Percentiles rank a stretch among this genome's conserved stretches.
Evolutionary conservation across 2,888 invertebrate genomes (phyloP).

Genomic region (Lysandra coridon): DNA sequence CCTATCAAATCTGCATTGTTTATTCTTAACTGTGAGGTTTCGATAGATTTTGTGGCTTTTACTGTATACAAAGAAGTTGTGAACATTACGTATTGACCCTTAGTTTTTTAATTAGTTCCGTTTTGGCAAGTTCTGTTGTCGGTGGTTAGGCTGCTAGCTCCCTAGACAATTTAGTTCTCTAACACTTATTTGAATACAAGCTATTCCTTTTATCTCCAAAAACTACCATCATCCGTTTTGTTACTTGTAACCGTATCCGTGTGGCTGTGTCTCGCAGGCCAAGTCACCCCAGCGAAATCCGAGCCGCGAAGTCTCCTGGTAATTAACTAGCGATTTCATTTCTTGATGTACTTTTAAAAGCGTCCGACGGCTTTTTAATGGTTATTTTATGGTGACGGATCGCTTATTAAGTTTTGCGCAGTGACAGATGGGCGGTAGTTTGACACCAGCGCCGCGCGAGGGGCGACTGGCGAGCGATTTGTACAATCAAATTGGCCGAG

Average conservation of each 20-base stretch:
- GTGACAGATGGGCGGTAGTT: slow-evolving; percentile 78
- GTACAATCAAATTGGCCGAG: slow-evolving; percentile 28
- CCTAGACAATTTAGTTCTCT: neutral
- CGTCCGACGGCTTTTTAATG: slow-evolving; percentile 79
- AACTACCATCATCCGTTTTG: neutral
- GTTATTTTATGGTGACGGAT: slow-evolving; percentile 80
- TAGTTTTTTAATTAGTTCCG: too few species aligned
- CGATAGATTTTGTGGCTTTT: too few species aligned
- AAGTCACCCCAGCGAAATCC: slow-evolving; percentile 60
- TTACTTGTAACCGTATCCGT: slow-evolving; percentile 4
- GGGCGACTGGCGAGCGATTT: slow-evolving; percentile 45
- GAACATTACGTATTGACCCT: too few species aligned
- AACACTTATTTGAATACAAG: neutral
- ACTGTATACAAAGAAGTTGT: too few species aligned
- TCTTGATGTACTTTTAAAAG: slow-evolving; percentile 80
- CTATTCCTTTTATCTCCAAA: neutral
- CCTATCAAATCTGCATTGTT: neutral
- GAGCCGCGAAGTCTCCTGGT: slow-evolving; percentile 76
- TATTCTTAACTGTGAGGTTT: neutral
- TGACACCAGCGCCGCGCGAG: slow-evolving; percentile 76
- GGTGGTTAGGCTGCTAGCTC: neutral
- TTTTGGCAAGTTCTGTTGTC: too few species aligned
- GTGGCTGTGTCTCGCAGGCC: slow-evolving; percentile 41
- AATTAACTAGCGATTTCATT: slow-evolving; percentile 79
- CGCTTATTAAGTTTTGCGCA: slow-evolving; percentile 77